These are phyloP conservation scores for Cephus nigrinus DNA, from an alignment of 2,888 invertebrate species.

Conservation along the genomic window DNA sequence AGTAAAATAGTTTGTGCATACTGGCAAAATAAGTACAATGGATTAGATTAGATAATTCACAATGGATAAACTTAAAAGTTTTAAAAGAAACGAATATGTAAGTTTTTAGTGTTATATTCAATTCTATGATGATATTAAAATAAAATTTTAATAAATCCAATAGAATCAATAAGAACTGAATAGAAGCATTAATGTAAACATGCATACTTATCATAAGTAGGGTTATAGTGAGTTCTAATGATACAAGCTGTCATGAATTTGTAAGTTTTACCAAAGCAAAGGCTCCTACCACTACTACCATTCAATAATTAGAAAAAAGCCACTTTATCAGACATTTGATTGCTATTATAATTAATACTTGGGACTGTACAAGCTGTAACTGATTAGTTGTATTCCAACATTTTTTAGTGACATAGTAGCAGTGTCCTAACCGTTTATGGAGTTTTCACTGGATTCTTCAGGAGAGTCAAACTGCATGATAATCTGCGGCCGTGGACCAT, in stretches of 20 bases:
- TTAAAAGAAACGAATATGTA: not conserved
- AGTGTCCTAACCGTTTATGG: slow-evolving; percentile 49
- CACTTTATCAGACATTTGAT: not conserved
- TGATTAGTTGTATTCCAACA: not conserved
- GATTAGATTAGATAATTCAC: not conserved
- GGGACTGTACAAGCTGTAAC: not conserved
- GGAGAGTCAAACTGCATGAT: slow-evolving; percentile 57
- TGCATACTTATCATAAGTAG: not conserved
- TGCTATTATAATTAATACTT: not conserved
- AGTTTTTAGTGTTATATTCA: not conserved
- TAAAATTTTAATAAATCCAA: not conserved
- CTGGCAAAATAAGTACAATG: not conserved
- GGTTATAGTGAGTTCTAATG: not conserved
- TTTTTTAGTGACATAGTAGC: not conserved
- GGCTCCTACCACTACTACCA: not conserved
- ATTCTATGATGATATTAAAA: not conserved
- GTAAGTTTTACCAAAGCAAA: not conserved
- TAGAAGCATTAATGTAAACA: not conserved
- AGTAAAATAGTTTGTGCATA: not conserved
- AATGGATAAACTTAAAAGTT: not conserved
- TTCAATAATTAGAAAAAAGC: not conserved
- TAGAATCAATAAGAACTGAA: not conserved
- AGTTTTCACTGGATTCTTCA: slow-evolving; percentile 47
- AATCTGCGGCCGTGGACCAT: slow-evolving; percentile 45
- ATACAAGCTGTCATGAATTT: not conserved